Conservation (phyloP, 2,888 invertebrate genomes). For the Minunthozetes semirufus region DNA sequence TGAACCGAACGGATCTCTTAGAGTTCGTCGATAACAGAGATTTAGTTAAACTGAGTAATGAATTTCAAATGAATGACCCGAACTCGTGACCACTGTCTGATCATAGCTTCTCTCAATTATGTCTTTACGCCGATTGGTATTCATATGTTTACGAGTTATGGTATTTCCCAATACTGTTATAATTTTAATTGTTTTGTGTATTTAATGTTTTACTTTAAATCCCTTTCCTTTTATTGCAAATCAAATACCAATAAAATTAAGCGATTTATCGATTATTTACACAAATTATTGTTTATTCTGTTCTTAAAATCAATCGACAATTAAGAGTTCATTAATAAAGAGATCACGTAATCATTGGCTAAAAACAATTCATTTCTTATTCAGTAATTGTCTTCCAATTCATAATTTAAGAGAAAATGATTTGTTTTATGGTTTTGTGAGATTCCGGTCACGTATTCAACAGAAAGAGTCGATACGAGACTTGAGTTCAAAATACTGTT, state of each 20-base stretch:
- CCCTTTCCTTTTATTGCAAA: not conserved
- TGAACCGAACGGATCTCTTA: slow-evolving; percentile 58
- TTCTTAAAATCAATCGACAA: too few relatives aligned
- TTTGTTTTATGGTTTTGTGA: too few relatives aligned
- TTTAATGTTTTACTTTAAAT: not conserved
- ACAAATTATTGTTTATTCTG: too few relatives aligned
- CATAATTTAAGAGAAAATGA: too few relatives aligned
- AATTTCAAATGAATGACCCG: slow-evolving; percentile 45
- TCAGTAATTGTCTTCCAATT: too few relatives aligned
- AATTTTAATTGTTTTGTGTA: not conserved
- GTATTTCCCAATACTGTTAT: not conserved
- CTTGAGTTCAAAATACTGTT: too few relatives aligned
- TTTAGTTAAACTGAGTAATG: slow-evolving; percentile 47
- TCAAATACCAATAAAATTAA: not conserved
- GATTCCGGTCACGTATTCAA: too few relatives aligned
- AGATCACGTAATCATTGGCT: too few relatives aligned
- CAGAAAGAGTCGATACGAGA: too few relatives aligned
- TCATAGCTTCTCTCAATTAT: slow-evolving; percentile 7
- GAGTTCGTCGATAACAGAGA: slow-evolving; percentile 54
- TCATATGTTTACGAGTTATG: not conserved
- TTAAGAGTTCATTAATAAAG: too few relatives aligned
- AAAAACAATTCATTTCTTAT: too few relatives aligned
- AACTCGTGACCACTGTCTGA: not conserved
- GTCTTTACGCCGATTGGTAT: slow-evolving; percentile 12
- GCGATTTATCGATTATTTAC: too few relatives aligned